Conservation (phyloP, 2,113 vertebrate genomes). For the Phyllostomus discolor region DNA sequence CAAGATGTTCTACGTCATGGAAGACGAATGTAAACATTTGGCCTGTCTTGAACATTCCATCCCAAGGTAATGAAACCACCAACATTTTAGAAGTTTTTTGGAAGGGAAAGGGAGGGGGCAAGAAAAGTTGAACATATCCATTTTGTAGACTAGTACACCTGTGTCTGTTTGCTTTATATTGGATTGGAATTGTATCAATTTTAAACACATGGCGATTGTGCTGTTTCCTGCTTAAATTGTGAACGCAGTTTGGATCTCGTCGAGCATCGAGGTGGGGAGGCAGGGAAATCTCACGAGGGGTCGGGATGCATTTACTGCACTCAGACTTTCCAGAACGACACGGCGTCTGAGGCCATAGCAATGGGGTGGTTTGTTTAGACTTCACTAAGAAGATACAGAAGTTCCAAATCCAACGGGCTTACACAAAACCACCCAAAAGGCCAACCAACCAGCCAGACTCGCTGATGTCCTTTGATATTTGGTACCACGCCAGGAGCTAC, state of each 20-base stretch:
- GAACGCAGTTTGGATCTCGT: not conserved
- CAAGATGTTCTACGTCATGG: not conserved
- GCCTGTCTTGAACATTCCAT: not conserved
- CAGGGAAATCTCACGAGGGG: not conserved
- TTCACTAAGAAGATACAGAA: not conserved
- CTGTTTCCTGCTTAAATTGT: not conserved
- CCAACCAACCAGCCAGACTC: not conserved
- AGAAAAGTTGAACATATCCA: not conserved
- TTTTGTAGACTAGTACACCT: constrained; percentile 1
- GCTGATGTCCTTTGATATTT: not conserved
- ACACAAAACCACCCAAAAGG: not conserved
- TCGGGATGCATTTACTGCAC: not conserved
- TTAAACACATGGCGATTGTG: not conserved
- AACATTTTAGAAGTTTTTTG: not conserved
- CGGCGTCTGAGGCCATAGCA: not conserved
- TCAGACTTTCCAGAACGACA: not conserved
- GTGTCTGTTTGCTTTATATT: not conserved
- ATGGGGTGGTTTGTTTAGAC: not conserved
- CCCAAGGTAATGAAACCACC: not conserved
- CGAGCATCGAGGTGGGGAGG: not conserved
- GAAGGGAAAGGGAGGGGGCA: not conserved
- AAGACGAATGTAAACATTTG: not conserved
- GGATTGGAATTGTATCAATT: not conserved
- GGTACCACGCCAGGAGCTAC: not conserved
- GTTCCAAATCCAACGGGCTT: not conserved